Percentiles rank a stretch among this genome's conserved stretches.
These are phyloP conservation scores for Cepaea nemoralis DNA, from an alignment of 1,140 invertebrate species.

Conservation along the genomic window DNA sequence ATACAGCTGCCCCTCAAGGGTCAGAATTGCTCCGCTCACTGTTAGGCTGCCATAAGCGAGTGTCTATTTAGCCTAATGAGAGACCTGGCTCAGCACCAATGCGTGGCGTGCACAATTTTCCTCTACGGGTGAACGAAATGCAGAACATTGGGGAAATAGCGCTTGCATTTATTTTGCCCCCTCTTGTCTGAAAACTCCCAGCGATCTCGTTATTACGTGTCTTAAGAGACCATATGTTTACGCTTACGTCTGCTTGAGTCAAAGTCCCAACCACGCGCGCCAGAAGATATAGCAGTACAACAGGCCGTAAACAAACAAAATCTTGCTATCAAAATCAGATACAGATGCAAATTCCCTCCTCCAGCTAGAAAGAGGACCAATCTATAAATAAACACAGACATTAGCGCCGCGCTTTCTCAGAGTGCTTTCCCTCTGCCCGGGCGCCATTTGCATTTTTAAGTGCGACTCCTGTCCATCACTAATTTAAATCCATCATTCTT, in stretches of 20 bases:
- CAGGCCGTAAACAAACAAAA: conserved; percentile 34
- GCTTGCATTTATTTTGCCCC: no score
- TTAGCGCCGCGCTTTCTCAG: conserved; percentile 22
- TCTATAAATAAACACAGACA: conserved; percentile 43
- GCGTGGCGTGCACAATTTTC: no score
- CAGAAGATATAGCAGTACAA: background rate
- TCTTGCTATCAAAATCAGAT: conserved; percentile 33
- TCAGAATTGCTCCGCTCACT: no score
- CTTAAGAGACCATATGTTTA: background rate
- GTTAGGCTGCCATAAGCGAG: no score
- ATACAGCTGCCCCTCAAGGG: no score
- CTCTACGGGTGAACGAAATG: no score
- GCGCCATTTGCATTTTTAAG: conserved; percentile 38
- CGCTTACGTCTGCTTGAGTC: background rate
- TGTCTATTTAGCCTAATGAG: no score
- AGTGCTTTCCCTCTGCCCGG: background rate
- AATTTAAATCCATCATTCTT: conserved; percentile 5
- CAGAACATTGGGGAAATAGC: no score
- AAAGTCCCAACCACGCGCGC: background rate
- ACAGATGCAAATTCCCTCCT: conserved; percentile 32
- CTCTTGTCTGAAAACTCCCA: no score
- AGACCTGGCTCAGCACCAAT: no score
- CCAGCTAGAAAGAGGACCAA: background rate
- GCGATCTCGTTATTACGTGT: background rate
- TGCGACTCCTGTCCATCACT: conserved; percentile 26